Evolutionary conservation across 2,113 vertebrate species (phyloP).

Genomic region (Apistogramma diplotaenia): DNA sequence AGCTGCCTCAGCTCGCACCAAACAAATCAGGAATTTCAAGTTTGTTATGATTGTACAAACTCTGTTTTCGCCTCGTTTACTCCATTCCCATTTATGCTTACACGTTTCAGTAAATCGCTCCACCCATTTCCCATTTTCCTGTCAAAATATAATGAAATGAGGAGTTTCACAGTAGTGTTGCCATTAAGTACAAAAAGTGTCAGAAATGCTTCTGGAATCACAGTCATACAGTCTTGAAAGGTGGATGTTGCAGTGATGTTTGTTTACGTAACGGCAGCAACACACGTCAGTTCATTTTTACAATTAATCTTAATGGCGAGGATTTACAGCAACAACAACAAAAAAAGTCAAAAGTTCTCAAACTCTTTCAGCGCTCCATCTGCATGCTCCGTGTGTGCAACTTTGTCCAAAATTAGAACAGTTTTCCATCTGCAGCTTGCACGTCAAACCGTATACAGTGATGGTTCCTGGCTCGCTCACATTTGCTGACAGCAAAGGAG

Average conservation of each 20-base stretch:
- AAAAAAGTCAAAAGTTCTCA: not conserved
- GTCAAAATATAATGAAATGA: not conserved
- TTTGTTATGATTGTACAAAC: no score
- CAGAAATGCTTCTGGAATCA: not conserved
- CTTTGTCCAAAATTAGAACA: not conserved
- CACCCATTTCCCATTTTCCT: no score
- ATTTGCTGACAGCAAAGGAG: not conserved
- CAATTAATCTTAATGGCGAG: not conserved
- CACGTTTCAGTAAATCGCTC: no score
- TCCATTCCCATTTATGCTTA: not conserved
- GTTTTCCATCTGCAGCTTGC: not conserved
- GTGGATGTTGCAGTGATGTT: not conserved
- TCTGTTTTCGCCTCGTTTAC: not conserved
- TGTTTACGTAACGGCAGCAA: not conserved
- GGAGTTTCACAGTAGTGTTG: not conserved
- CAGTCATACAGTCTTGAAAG: not conserved
- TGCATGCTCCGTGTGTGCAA: not conserved
- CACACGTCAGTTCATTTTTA: not conserved
- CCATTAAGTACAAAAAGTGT: not conserved
- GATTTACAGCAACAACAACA: not conserved
- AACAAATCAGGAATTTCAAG: no score
- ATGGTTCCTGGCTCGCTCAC: not conserved
- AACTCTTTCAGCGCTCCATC: not conserved
- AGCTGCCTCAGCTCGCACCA: not conserved
- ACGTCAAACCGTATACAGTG: not conserved